Base-by-base conservation (phyloP, 2,797 vertebrate genomes). In the Tragopan temminckii region DNA sequence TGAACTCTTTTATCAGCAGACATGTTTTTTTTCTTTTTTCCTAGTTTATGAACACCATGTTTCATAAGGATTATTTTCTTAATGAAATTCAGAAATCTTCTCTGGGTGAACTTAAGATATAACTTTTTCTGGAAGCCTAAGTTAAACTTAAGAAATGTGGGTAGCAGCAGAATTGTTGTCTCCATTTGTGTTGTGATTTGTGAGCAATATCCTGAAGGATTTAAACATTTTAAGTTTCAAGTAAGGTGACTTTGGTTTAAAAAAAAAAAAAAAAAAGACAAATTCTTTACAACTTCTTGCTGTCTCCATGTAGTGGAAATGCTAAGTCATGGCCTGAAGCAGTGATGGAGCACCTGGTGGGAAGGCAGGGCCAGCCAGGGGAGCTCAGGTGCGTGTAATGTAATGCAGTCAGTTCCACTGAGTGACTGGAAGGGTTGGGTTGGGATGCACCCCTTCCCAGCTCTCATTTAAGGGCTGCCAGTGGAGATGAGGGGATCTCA, bases 21-120 rank as follows among this genome's bases (percentile, higher is more conserved):
- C 7, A 35, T 13, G n/a, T 9, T 12, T 68, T 38, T 35, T 7
- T 5, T 7, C n/a, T 13, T 0, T 1, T 0, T 1, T 50, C 46
- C 55, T 77, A 40, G n/a, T 17, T 8, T 50, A 18, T 43, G 67
- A n/a, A 21, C 40, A 19, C 33, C 63, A 27, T 82, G 31, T 70
- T 13, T 61, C 40, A 3, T 52, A 29, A 52, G 50, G 15, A 29
- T 52, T 27, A 52, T 29, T 67, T 63, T 85, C 76, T 64, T 57
- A 48, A 12, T 77, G 67, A 86, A 83, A 57, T 85, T 3, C 14
- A 36, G 69, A 46, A 64, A 15, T n/a, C 5, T 19, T n/a, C 6
- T 27, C 18, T 7, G 2, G 6, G 19, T 77, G 29, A 85, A 53
- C 10, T 76, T 81, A 3, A 77, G 23, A 19, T 31, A 62, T 64